Percentiles rank a stretch among this genome's conserved stretches.
Evolutionary conservation across 1,140 invertebrate genomes (phyloP).

Genomic region (Galleria mellonella): DNA sequence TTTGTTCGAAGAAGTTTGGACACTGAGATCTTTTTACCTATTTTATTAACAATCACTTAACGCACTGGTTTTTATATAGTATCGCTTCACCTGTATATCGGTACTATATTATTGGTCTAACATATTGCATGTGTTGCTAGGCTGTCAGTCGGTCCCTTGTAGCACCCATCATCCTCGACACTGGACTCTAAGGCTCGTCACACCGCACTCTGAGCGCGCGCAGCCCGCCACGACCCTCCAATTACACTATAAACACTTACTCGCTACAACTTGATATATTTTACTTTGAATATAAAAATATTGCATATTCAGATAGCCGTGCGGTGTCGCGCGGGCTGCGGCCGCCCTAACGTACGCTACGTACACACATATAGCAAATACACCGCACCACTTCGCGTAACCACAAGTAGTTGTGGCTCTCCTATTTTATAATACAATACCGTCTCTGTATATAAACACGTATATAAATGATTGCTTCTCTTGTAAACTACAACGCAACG

Average conservation of each 20-base stretch:
- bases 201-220: constrained; percentile 14
- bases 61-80: constrained; percentile 27
- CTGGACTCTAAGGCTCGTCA: neutral
- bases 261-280: constrained; percentile 48
- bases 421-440: constrained; percentile 16
- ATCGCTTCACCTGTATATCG: constrained; percentile 23
- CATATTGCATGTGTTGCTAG: constrained; percentile 8
- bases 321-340: constrained; percentile 19
- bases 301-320: constrained; percentile 26
- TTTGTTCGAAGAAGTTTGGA: constrained; percentile 61
- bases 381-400: no score
- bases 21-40: constrained; percentile 56
- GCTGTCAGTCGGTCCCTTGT: constrained; percentile 42
- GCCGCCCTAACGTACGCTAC: constrained; percentile 15
- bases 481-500: neutral
- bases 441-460: constrained; percentile 19
- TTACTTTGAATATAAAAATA: constrained; percentile 54
- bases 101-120: constrained; percentile 17
- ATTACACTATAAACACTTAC: constrained; percentile 28
- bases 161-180: constrained; percentile 52
- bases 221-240: constrained; percentile 5
- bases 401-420: neutral
- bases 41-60: constrained; percentile 24
- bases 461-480: neutral
- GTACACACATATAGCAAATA: constrained; percentile 10